Evolutionary conservation across 2,888 invertebrate genomes (phyloP).

Genomic region (Cartodere bifasciata): DNA sequence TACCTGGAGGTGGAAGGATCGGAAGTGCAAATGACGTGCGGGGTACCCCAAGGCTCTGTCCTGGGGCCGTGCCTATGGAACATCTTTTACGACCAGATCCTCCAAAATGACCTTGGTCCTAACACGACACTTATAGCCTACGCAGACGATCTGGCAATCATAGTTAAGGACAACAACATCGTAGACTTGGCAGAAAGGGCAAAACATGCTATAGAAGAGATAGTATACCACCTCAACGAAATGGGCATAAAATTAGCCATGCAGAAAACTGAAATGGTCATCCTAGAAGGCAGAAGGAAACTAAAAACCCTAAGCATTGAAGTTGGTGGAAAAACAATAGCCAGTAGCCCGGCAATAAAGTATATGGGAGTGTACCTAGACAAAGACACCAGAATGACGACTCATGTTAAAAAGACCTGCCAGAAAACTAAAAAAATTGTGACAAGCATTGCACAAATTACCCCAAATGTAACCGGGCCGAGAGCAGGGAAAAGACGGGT

Average conservation of each 20-base stretch:
- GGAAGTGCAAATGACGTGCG: not conserved
- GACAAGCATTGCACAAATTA: constrained; percentile 5
- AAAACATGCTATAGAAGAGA: not conserved
- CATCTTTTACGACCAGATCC: not conserved
- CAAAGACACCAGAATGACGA: constrained; percentile 1
- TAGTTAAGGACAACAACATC: constrained; percentile 2
- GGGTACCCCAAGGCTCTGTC: constrained; percentile 4
- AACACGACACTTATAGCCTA: not conserved
- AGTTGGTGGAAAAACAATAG: constrained; percentile 1
- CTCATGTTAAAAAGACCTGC: constrained; percentile 1
- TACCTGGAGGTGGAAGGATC: not conserved
- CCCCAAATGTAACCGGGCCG: constrained; percentile 10
- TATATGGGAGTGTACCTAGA: constrained; percentile 7
- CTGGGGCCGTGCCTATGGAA: constrained; percentile 3
- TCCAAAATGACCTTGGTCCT: not conserved
- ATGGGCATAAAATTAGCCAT: constrained; percentile 7
- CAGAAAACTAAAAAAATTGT: constrained; percentile 4
- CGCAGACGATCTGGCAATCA: constrained; percentile 1
- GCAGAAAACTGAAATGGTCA: constrained; percentile 11
- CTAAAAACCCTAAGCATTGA: not conserved
- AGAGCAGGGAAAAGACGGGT: constrained; percentile 4
- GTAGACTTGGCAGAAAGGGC: not conserved
- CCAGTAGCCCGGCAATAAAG: not conserved
- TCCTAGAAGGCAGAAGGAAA: constrained; percentile 6
- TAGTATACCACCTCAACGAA: not conserved